Base-by-base conservation (phyloP, 2,113 vertebrate species). In the Catagonus wagneri region DNA sequence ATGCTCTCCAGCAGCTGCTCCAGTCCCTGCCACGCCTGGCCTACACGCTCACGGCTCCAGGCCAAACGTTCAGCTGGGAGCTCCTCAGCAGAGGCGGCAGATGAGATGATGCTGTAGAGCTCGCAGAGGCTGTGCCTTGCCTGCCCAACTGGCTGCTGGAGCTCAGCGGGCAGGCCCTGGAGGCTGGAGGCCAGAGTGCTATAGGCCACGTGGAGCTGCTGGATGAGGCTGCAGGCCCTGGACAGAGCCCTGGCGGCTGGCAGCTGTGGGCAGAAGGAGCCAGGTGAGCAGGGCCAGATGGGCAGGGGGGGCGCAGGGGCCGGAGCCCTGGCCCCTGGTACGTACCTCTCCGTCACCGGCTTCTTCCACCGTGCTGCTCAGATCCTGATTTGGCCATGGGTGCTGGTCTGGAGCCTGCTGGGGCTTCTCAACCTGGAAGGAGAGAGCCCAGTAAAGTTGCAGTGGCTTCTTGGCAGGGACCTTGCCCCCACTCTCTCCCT, bases 1-100 rank as follows among this genome's bases (percentile, higher is more conserved):
- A 99, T 96, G 32, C 98, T 98, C 0, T 98, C 98, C 96, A 99
- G 95, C 78, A 98, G 98, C 54, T 94, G 98, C 84, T 99, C 99
- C 97, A 99, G 94, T 75, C 98, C 98, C 34, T 97, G 98, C 32
- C 98, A 98, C 74, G 98, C 78, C 94, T 79, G 95, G 32, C 17
- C 76, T 65, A 99, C 90, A 0, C 98, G 97, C 15, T 97, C 94
- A 0, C 97, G 98, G 92, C 98, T 99, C 94, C 97, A 98, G 54
- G 98, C 98, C 87, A 99, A 97, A 44, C 1, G 98, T 98, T 27
- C 98, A 76, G 89, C 10, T 0, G 93, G 83, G 96, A 99, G 97
- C 58, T 96, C 95, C 0, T 8, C 3, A 0, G 34, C 3, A 9
- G 95, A 88, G 65, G 79, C 89, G 19, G 98, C 97, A 0, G 90